A percentile compares a stretch with the other conserved stretches of the same genome.
phyloP scores from a whole-genome alignment of 64 coral and sea anemone species.

The Anthopleura sola region DNA sequence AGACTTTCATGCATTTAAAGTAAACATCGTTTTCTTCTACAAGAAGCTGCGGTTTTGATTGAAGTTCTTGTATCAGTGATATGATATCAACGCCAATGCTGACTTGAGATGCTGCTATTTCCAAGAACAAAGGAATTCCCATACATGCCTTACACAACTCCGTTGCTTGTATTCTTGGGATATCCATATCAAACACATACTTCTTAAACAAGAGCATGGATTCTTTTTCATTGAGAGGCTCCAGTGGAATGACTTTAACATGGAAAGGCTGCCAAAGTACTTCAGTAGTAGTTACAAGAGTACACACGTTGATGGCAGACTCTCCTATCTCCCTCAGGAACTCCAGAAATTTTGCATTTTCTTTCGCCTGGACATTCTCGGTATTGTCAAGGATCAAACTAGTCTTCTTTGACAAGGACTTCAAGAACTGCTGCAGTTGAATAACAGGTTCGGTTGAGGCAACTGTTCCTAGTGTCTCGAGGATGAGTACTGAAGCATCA shows the following conservation, averaged over 20 bases:
- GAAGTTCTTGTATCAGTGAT: not conserved
- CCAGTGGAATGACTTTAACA: not conserved
- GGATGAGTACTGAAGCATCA: too few species aligned
- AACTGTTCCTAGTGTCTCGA: constrained; percentile 3
- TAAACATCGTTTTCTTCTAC: not conserved
- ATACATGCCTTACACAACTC: constrained; percentile 11
- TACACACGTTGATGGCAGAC: constrained; percentile 20
- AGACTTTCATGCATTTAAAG: constrained; percentile 14
- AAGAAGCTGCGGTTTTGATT: not conserved
- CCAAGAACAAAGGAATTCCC: constrained; percentile 40
- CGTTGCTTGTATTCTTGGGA: not conserved
- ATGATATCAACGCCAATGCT: not conserved
- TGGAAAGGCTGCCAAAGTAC: not conserved
- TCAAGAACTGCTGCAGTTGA: not conserved
- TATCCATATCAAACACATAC: not conserved
- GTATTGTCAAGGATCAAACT: constrained; percentile 46
- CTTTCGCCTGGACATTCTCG: constrained; percentile 42
- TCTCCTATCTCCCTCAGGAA: constrained; percentile 24
- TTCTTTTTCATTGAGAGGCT: constrained; percentile 4
- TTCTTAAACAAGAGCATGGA: constrained; percentile 8
- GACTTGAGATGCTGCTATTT: not conserved
- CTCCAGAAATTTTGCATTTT: not conserved
- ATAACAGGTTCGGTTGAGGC: not conserved
- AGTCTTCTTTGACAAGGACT: constrained; percentile 5
- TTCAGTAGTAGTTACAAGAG: constrained; percentile 32